A percentile compares a stretch with the other conserved stretches of the same genome.
These are phyloP conservation scores for Choreutis nemorana DNA, from an alignment of 2,888 invertebrate species.

Conservation along the genomic window DNA sequence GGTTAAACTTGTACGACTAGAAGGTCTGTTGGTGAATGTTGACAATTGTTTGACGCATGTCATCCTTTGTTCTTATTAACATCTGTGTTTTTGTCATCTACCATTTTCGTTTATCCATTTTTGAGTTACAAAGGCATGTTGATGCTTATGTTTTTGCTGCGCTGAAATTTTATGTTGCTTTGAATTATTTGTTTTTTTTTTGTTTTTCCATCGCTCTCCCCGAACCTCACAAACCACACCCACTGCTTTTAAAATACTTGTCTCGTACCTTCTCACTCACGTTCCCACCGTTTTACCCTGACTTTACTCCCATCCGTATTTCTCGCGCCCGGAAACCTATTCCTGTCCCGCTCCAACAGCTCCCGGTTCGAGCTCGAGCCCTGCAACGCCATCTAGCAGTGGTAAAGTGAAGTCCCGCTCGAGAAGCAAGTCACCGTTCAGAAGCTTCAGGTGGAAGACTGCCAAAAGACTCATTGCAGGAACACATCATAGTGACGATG, in stretches of 20 bases:
- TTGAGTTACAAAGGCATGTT: slow-evolving; percentile 20
- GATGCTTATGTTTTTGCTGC: slow-evolving; percentile 54
- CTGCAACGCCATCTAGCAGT: slow-evolving; percentile 58
- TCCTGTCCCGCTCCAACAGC: slow-evolving; percentile 25
- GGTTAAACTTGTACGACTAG: background rate
- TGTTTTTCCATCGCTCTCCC: slow-evolving; percentile 25
- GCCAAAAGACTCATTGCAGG: slow-evolving; percentile 73
- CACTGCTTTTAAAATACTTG: slow-evolving; percentile 5
- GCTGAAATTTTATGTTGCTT: slow-evolving; percentile 53
- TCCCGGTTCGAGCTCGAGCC: slow-evolving; percentile 47
- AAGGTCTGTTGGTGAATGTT: background rate
- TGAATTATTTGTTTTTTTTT: slow-evolving; percentile 46
- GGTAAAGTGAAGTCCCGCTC: slow-evolving; percentile 83
- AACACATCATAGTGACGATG: slow-evolving; percentile 81
- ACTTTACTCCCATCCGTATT: slow-evolving; percentile 5
- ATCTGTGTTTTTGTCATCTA: slow-evolving; percentile 43
- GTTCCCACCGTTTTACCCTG: slow-evolving; percentile 4
- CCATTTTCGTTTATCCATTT: slow-evolving; percentile 1
- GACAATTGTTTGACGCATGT: slow-evolving; percentile 9
- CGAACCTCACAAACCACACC: slow-evolving; percentile 9
- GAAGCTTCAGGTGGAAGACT: slow-evolving; percentile 92
- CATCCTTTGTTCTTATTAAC: slow-evolving; percentile 18
- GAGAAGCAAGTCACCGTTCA: slow-evolving; percentile 93
- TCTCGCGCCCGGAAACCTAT: slow-evolving; percentile 15
- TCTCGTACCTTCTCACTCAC: slow-evolving; percentile 6